phyloP scores from a whole-genome alignment of 2,113 vertebrate genomes.

The Porphyrio hochstetteri region DNA sequence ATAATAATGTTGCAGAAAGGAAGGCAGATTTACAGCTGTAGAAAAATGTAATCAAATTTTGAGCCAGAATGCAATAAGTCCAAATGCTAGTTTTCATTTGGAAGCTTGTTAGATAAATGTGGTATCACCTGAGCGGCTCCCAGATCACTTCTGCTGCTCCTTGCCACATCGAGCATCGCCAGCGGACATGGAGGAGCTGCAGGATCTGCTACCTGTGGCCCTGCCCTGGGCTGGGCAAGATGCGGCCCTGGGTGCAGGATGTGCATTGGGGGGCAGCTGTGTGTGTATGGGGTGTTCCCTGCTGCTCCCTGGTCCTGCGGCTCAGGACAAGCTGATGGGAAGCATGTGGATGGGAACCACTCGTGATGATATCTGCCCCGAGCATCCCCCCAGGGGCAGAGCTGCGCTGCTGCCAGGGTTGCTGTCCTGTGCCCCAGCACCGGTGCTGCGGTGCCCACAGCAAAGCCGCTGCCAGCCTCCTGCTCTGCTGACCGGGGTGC shows the following conservation, averaged over 20 bases:
- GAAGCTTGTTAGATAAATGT: conserved; percentile 75
- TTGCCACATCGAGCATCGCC: fast-evolving
- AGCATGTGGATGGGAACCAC: fast-evolving
- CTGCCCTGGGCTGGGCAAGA: background rate
- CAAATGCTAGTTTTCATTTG: conserved; percentile 79
- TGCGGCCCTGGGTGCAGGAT: background rate
- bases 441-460: no score
- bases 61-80: conserved; percentile 77
- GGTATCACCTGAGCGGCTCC: conserved; percentile 38
- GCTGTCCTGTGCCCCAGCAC: fast-evolving
- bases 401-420: fast-evolving
- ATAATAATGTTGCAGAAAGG: conserved; percentile 77
- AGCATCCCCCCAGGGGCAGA: fast-evolving
- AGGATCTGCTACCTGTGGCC: background rate
- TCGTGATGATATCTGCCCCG: fast-evolving
- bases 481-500: fast-evolving
- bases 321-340: background rate
- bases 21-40: conserved; percentile 77
- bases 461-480: background rate
- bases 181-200: fast-evolving
- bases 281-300: fast-evolving
- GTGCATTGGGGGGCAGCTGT: fast-evolving
- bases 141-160: background rate
- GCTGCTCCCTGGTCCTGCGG: fast-evolving
- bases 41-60: conserved; percentile 82